Evolutionary conservation across 37 sponge, comb jelly and placozoan genomes (phyloP), one percentile per base, ranked within the genome.

Genomic region (Crambe crambe): DNA sequence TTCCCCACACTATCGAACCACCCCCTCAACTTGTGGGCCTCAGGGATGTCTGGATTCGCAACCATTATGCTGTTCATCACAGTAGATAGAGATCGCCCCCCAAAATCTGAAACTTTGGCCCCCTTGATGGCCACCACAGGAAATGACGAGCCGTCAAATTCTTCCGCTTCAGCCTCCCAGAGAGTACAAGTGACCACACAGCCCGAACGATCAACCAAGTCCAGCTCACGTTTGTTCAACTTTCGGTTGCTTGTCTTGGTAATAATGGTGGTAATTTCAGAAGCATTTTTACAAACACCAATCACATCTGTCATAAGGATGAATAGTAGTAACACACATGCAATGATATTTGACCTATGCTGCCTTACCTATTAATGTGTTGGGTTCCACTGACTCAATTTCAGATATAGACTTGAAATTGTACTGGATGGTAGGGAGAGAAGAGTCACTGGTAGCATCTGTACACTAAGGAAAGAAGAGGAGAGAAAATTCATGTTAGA

Each of bases 61-160:
- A 34, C 61, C 40, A 90, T 30, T 25, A 61, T 4, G 18, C 73
- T 80, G 29, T 58, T 80, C 72, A 62, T 40, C 76, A 76, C 47
- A 0, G 75, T 58, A 3, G 78, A 73, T n/a, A 90, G 68, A 23
- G 91, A 82, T n/a, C 86, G 73, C 26, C 91, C 97, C n/a, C 89
- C 89, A 77, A 91, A 96, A 56, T 96, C 97, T 37, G 94, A 92
- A 66, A 93, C 88, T 81, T 68, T 89, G 34, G 89, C 96, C 43
- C 92, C 92, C 74, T 86, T 93, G 69, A 96, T 74, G 18, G 92
- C 91, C 18, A 96, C 41, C 26, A 93, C 87, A 23, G 97, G 91
- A 57, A 66, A 64, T 12, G 32, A 27, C 0, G 85, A 73, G 20
- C 80, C 89, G 68, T 83, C 91, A 78, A 94, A 90, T 8, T 68